These are phyloP conservation scores for Serilophus lunatus DNA, from an alignment of 2,113 vertebrate genomes.

Conservation along the genomic window DNA sequence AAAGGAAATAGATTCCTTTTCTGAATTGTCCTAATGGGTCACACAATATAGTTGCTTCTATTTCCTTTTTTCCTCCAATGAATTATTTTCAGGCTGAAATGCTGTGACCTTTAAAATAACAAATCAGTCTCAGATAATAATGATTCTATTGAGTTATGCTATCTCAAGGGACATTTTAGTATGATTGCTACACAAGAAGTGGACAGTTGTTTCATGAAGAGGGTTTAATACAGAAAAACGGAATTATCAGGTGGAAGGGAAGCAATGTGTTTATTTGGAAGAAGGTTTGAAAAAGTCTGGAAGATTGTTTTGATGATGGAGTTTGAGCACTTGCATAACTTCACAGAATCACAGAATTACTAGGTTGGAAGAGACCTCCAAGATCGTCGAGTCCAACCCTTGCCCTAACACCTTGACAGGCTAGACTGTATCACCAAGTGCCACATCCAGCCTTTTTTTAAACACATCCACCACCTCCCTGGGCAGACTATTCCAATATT, in stretches of 20 bases:
- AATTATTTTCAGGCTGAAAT: background rate
- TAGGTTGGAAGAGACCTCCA: too few species aligned
- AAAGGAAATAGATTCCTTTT: background rate
- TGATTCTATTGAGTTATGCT: background rate
- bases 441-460: too few species aligned
- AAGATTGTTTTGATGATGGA: background rate
- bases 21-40: background rate
- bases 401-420: too few species aligned
- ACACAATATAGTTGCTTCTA: background rate
- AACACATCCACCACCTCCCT: too few species aligned
- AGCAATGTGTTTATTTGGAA: background rate
- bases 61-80: background rate
- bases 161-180: background rate
- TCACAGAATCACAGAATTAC: too few species aligned
- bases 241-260: background rate
- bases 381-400: too few species aligned
- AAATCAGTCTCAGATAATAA: background rate
- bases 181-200: background rate
- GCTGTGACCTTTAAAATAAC: background rate
- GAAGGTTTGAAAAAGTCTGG: background rate
- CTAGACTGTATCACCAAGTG: too few species aligned
- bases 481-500: too few species aligned
- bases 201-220: background rate
- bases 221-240: background rate
- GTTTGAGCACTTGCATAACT: background rate